A percentile compares a stretch with the other conserved stretches of the same genome.
Conservation (phyloP, 2,888 invertebrate species). For the Agrochola lychnidis region DNA sequence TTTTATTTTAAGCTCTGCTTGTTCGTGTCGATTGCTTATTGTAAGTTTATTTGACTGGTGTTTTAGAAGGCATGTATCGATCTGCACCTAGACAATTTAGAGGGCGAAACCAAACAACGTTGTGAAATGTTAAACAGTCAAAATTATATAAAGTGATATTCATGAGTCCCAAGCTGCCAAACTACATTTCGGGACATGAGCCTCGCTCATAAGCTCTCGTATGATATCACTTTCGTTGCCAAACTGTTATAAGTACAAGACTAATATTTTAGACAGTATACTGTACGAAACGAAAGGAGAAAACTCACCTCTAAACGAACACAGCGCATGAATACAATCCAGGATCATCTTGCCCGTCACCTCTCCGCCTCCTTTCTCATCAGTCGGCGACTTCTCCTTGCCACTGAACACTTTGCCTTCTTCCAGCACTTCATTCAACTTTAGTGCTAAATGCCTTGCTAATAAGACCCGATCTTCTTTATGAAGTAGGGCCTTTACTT, state of each 20-base stretch:
- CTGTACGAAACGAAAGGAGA: background rate
- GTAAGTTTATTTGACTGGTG: background rate
- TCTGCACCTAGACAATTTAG: background rate
- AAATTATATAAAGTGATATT: background rate
- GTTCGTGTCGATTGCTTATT: background rate
- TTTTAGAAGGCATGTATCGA: background rate
- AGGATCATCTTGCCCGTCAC: slow-evolving; percentile 90
- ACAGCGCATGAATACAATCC: slow-evolving; percentile 89
- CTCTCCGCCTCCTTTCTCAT: slow-evolving; percentile 81
- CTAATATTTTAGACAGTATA: background rate
- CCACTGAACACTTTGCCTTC: slow-evolving; percentile 88
- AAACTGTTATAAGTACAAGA: background rate
- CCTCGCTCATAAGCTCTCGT: background rate
- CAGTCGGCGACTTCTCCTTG: slow-evolving; percentile 83
- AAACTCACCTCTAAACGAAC: slow-evolving; percentile 85
- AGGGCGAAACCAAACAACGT: background rate
- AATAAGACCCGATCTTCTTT: slow-evolving; percentile 91
- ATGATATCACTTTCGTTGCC: background rate
- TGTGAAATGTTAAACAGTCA: background rate
- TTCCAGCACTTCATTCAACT: slow-evolving; percentile 92
- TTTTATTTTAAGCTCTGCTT: background rate
- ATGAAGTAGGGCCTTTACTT: slow-evolving; percentile 91
- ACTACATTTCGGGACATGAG: background rate
- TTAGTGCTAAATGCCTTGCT: slow-evolving; percentile 92
- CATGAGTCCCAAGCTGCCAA: background rate